phyloP scores from a whole-genome alignment of 2,113 vertebrate genomes.

The Tauraco erythrolophus region DNA sequence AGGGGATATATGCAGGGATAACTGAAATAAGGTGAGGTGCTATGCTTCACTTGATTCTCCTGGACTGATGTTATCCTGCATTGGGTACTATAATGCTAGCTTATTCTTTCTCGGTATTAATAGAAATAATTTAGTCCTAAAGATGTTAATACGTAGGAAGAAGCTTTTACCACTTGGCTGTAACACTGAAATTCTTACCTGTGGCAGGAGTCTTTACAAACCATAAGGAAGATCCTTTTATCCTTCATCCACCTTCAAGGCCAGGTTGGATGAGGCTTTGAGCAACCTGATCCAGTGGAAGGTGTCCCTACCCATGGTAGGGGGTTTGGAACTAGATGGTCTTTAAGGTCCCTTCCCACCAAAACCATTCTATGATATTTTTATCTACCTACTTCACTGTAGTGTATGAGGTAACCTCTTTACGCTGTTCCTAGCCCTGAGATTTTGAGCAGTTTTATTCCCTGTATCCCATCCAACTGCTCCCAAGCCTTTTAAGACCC shows the following conservation, averaged over 20 bases:
- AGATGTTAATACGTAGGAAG: background rate
- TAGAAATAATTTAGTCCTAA: background rate
- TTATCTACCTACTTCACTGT: background rate
- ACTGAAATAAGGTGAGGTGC: background rate
- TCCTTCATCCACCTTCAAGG: background rate
- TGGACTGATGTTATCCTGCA: background rate
- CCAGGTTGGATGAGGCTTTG: too few relatives aligned
- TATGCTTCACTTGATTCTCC: background rate
- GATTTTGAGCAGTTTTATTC: background rate
- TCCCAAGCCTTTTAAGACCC: background rate
- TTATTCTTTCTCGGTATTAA: background rate
- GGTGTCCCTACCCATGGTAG: too few relatives aligned
- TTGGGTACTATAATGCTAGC: background rate
- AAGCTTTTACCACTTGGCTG: background rate
- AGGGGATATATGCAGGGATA: accelerated
- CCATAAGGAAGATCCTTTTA: background rate
- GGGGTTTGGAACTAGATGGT: too few relatives aligned
- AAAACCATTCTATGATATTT: too few relatives aligned
- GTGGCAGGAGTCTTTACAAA: background rate
- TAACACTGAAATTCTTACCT: background rate
- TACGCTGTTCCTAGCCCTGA: background rate
- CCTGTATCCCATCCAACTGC: background rate
- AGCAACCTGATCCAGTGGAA: too few relatives aligned
- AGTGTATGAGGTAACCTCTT: background rate
- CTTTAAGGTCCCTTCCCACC: too few relatives aligned